Evolutionary conservation across 1,140 invertebrate genomes (phyloP), one percentile per base, ranked within the genome.

Genomic region (Platorchestia sp.): DNA sequence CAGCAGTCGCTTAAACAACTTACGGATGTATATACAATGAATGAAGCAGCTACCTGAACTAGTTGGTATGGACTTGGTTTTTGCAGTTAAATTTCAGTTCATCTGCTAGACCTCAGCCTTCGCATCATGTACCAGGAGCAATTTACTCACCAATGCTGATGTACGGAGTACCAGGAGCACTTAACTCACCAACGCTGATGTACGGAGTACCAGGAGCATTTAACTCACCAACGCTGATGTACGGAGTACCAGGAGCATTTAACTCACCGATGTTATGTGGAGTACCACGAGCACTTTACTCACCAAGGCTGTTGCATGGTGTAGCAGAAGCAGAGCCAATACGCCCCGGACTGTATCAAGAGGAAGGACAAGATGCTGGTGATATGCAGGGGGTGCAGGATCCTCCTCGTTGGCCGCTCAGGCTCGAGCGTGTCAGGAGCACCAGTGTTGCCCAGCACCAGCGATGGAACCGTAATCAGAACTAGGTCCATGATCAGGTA

Each of bases 341-440:
- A 97, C 16, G 96, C 95, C 0, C 96, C 45, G 19, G 96, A 95
- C 95, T 97, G 97, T n/a, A 97, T 95, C n/a, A 96, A 45, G 22
- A 97, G 95, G 95, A 97, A 97, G 44, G 97, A 96, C n/a, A 97
- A 96, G 43, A 97, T 96, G 36, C 97, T 97, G 44, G 97, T 96
- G 93, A 97, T 96, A 40, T 97, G 97, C 16, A 97, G 89, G 44
- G 97, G 96, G 95, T 96, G 96, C 44, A 97, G 96, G 19, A 97
- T 96, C 43, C 96, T 96, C 45, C 96, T 95, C 0, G 96, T 96
- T 0, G 97, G 97, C 59, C 95, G 95, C 40, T 95, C 86, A 87
- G 96, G 95, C 0, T 96, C 95, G 14, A 97, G 95, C n/a, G 95
- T 86, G 19, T 96, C 45, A 95, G 96, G 96, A 43, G 97, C 96